These are phyloP conservation scores for Lumbricus terrestris DNA, from an alignment of 2,888 invertebrate species.

Conservation along the genomic window DNA sequence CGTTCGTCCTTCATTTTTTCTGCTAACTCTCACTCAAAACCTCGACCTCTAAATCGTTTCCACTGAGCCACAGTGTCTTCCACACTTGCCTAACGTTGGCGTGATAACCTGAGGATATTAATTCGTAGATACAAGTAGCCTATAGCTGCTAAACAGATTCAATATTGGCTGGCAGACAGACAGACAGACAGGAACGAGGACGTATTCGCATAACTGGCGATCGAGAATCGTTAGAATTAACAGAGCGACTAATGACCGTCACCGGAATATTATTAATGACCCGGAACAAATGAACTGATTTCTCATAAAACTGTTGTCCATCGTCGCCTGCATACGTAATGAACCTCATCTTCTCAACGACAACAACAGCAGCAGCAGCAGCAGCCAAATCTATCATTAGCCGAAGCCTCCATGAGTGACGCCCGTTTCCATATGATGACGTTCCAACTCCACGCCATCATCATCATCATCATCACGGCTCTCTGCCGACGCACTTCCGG, in stretches of 20 bases:
- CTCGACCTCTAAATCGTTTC: not conserved
- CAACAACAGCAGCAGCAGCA: not conserved
- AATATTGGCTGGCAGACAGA: not conserved
- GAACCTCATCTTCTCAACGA: not conserved
- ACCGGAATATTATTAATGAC: slow-evolving; percentile 10
- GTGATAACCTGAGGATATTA: not conserved
- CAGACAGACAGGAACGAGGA: not conserved
- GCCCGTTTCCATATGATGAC: not conserved
- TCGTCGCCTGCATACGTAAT: not conserved
- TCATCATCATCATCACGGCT: not conserved
- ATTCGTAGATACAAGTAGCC: not conserved
- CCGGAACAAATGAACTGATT: slow-evolving; percentile 14
- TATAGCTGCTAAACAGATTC: not conserved
- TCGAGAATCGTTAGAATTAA: not conserved
- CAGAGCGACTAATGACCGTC: not conserved
- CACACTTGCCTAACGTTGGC: not conserved
- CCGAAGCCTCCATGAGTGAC: not conserved
- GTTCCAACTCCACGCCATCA: not conserved
- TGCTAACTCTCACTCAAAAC: not conserved
- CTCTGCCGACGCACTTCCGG: slow-evolving; percentile 9
- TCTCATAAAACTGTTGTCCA: not conserved
- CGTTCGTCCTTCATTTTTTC: not conserved
- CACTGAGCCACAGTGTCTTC: not conserved
- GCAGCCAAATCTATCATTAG: not conserved
- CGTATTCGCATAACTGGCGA: not conserved